Base-by-base conservation (phyloP, 2,888 invertebrate genomes). In the Dysmachus trigonus region DNA sequence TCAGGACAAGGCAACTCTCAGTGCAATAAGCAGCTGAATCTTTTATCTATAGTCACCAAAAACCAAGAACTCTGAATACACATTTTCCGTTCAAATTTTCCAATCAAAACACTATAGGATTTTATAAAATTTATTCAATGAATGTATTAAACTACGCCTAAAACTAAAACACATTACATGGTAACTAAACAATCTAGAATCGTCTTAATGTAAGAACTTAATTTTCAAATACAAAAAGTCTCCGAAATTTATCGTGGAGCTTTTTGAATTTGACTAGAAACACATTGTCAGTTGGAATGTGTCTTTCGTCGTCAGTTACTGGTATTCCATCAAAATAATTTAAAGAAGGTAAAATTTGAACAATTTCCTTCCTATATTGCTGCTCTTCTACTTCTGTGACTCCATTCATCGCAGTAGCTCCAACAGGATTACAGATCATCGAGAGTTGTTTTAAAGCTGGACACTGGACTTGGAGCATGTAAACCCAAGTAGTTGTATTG, bases 351-450 rank as follows among this genome's bases (percentile, higher is more conserved):
- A 89, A 30, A n/a, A 88, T 79, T 85, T 87, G 87, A 22, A 88
- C 76, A 27, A 89, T 88, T 84, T 88, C 87, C 30, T 87, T 87
- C 15, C 89, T 88, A 85, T 89, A 89, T 83, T 86, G 86, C 10
- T 73, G 85, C 38, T 88, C 88, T 95, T n/a, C 95, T 95, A 38
- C 47, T 10, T 87, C 88, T 10, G 88, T 88, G 33, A 89, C 88
- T 30, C 88, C 96, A 88, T 95, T 96, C 86, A 96, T 93, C 89
- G 95, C 95, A 89, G 96, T 96, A 0, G 96, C 96, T 15, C 89
- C 89, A 0, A 96, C 96, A 0, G 94, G 94, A 91, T 97, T 97
- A 62, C 96, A 96, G 96, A 97, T 89, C 89, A 89, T 93, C n/a
- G 96, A 96, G 0, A 97, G 92, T 90, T 95, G 95, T 89, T 93